Base-by-base conservation (phyloP, 1,140 invertebrate genomes). In the Aplysia californica region DNA sequence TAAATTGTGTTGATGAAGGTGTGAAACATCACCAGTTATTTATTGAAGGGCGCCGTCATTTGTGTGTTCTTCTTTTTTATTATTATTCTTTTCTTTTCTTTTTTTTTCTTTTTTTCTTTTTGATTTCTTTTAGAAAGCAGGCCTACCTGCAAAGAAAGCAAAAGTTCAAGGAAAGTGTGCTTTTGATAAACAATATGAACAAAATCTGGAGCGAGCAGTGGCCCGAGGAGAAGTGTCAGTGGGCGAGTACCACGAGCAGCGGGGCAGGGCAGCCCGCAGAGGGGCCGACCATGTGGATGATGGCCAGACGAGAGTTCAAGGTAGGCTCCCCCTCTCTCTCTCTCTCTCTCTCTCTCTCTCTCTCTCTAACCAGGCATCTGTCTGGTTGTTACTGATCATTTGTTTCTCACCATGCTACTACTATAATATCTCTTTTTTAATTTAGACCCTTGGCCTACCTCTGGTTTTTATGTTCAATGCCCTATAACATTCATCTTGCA, bases 171-270 rank as follows among this genome's bases (percentile, higher is more conserved):
- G 18, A 39, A 35, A 23, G 44, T 31, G 20, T 35, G 36, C 31
- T 23, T 70, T 23, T 35, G 68, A 41, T 73, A 73, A 89, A 92
- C 95, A 96, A 80, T 95, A 94, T 70, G 93, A 95, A 0, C 93
- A 93, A 33, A 95, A 95, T 87, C 93, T 97, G 91, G 94, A 95
- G 86, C 90, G 93, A 59, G 95, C 95, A 68, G 95, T 96, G 10
- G 94, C 94, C 87, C 93, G 93, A 33, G 95, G 95, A 1, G 94
- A 96, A 86, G 93, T 97, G 89, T 94, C 94, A 18, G 94, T 96
- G 0, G 92, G 93, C 0, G 95, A 96, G 87, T 96, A 95, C 89
- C 96, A 96, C 85, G 94, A 96, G 84, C 92, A 94, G 58, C 94
- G 94, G 85, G 92, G 94, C 35, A 94, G 94, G 77, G 90, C 96